Conservation (phyloP, 1,140 invertebrate genomes). For the Callitettix versicolor region DNA sequence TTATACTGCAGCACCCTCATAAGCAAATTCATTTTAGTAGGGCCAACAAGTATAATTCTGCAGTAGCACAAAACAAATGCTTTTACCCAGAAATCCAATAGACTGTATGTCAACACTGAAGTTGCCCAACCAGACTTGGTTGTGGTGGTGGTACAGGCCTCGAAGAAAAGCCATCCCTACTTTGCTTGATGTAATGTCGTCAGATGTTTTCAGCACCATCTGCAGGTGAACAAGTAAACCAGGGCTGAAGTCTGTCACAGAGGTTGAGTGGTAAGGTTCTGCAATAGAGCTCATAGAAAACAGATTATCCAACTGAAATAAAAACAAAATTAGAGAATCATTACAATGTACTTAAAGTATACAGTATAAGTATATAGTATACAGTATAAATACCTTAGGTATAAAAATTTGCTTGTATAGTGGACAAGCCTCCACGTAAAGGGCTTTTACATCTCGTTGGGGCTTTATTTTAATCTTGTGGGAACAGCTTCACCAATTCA, state of each 20-base stretch:
- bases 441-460: no score
- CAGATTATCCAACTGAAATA: slow-evolving; percentile 26
- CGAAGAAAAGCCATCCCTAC: slow-evolving; percentile 32
- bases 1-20: no score
- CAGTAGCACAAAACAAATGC: no score
- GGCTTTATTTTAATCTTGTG: no score
- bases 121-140: slow-evolving; percentile 30
- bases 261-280: slow-evolving; percentile 18
- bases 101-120: slow-evolving; percentile 33
- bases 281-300: slow-evolving; percentile 23
- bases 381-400: no score
- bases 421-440: no score
- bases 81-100: slow-evolving; percentile 29
- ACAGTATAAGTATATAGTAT: no score
- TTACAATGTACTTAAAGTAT: no score
- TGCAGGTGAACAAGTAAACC: slow-evolving; percentile 15
- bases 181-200: slow-evolving; percentile 23
- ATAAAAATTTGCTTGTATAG: no score
- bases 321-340: neutral
- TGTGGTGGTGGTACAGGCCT: slow-evolving; percentile 30
- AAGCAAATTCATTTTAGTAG: no score
- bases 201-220: slow-evolving; percentile 13
- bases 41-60: no score
- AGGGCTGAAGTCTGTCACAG: slow-evolving; percentile 7
- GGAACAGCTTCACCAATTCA: no score